Evolutionary conservation across 2,888 invertebrate species (phyloP), one percentile per base, ranked within the genome.

Genomic region (Alentia gelatinosa): DNA sequence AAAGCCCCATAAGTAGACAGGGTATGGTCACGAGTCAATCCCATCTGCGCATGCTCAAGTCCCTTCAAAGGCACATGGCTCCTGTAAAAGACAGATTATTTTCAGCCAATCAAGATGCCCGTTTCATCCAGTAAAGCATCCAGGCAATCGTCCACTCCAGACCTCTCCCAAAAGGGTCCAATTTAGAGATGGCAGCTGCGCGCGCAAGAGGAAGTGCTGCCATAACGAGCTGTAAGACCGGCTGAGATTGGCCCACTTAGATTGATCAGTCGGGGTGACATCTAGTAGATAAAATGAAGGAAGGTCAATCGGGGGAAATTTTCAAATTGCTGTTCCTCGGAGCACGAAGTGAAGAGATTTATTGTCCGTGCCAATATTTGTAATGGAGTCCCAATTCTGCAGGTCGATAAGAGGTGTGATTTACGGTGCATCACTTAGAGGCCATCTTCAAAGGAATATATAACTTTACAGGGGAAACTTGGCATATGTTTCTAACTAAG

Each of bases 141-240:
- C 68, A 30, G 33, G 30, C 68, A 68, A 68, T 68, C 68, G 30
- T 68, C 68, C 30, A 30, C 68, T 68, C 33, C 68, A 30, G 5
- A 26, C 30, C 68, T 30, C 30, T 68, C 26, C 68, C 26, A 68
- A 68, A 68, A 68, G 68, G 47, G 68, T 68, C 15, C 68, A 68
- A 68, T 68, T 68, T 68, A 30, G 30, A 30, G 33, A 30, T 26
- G 68, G 68, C 33, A 30, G 68, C 68, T 4, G 68, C 68, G 68
- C 68, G 68, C 26, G n/a, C 4, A 19, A 30, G n/a, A 30, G 68
- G 68, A 68, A 4, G 68, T 68, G 26, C 68, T 68, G 1, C 68
- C 68, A 68, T 68, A 68, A 68, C 68, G 68, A 68, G 68, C 26
- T 68, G 68, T 68, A 68, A 68, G 68, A 26, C 68, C 30, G 68